These are phyloP conservation scores for Atherinomorus stipes DNA, from an alignment of 2,113 vertebrate species.

Conservation along the genomic window DNA sequence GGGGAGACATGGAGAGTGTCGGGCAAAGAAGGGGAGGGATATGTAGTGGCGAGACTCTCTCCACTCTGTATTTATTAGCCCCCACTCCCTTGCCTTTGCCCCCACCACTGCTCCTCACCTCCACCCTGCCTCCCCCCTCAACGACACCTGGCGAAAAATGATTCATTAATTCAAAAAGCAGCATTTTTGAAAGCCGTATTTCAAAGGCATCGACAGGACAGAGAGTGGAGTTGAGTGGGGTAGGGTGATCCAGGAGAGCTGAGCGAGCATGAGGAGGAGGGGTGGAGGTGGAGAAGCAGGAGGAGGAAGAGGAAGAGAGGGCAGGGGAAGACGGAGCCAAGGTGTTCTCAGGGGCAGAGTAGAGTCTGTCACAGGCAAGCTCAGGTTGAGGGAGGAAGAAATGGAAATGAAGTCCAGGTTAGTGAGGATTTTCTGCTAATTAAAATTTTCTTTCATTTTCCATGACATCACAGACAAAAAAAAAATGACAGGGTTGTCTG, in stretches of 20 bases:
- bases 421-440: constrained; percentile 15
- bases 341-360: constrained; percentile 82
- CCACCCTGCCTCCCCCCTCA: constrained; percentile 31
- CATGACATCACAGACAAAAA: not conserved
- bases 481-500: not conserved
- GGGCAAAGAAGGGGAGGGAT: constrained; percentile 46
- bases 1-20: constrained; percentile 17
- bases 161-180: constrained; percentile 86
- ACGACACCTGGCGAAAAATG: constrained; percentile 85
- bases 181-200: constrained; percentile 83
- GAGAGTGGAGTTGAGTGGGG: constrained; percentile 76
- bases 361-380: constrained; percentile 70
- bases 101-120: not conserved
- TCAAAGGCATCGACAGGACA: constrained; percentile 83
- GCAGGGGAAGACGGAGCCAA: constrained; percentile 67
- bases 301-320: constrained; percentile 31
- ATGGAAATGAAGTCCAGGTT: not conserved
- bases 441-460: constrained; percentile 15
- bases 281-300: constrained; percentile 18
- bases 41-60: constrained; percentile 70
- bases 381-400: constrained; percentile 49
- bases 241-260: constrained; percentile 51
- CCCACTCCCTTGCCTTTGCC: constrained; percentile 7
- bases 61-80: constrained; percentile 77
- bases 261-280: constrained; percentile 22